Evolutionary conservation across 2,888 invertebrate species (phyloP).

Genomic region (Drosophila subsilvestris): DNA sequence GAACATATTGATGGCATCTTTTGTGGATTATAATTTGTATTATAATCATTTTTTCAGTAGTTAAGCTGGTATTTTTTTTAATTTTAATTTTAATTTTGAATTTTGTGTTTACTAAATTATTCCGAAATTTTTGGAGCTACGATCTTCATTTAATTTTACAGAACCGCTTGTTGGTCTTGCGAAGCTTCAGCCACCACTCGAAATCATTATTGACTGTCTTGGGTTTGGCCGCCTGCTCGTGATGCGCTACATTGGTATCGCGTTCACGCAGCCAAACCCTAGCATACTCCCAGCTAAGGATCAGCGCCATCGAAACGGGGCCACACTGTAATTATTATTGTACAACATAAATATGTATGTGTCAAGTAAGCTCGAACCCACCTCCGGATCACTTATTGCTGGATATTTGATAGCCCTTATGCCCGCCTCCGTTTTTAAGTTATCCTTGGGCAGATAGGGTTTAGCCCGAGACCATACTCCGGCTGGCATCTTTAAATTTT

Average conservation of each 20-base stretch:
- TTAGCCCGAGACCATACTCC: constrained; percentile 59
- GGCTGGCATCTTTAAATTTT: constrained; percentile 7
- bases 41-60: too few relatives aligned
- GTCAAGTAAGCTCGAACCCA: constrained; percentile 39
- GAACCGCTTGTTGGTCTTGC: constrained; percentile 51
- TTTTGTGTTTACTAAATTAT: background rate
- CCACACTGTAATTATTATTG: constrained; percentile 28
- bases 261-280: constrained; percentile 69
- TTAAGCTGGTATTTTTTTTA: too few relatives aligned
- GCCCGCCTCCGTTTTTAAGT: constrained; percentile 60
- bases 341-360: background rate
- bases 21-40: too few relatives aligned
- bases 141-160: constrained; percentile 40
- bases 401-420: constrained; percentile 47
- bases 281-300: constrained; percentile 68
- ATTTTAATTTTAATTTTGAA: background rate
- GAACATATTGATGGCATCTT: too few relatives aligned
- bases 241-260: constrained; percentile 39
- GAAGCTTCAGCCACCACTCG: constrained; percentile 68
- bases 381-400: constrained; percentile 55
- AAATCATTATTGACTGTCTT: constrained; percentile 71
- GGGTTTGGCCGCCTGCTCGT: constrained; percentile 26
- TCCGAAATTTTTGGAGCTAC: background rate
- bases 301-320: constrained; percentile 50
- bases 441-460: constrained; percentile 61